Percentiles rank a stretch among this genome's conserved stretches.
phyloP scores from a whole-genome alignment of 2,113 vertebrate genomes.

The Notechis scutatus region DNA sequence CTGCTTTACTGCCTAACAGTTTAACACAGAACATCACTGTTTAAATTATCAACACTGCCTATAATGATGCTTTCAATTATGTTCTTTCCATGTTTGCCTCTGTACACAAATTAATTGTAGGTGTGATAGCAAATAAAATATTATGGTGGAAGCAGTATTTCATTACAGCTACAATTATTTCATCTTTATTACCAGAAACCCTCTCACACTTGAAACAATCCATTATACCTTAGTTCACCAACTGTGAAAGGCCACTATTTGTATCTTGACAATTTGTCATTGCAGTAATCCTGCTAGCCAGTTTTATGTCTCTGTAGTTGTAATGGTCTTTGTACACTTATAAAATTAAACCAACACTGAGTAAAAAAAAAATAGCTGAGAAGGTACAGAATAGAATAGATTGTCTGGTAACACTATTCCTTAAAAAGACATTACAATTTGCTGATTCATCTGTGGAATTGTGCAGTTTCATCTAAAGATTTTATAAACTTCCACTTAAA shows the following conservation, averaged over 20 bases:
- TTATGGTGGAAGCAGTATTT: conserved; percentile 19
- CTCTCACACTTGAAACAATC: conserved; percentile 17
- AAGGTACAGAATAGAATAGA: conserved; percentile 27
- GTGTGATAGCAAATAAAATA: conserved; percentile 37
- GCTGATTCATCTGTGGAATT: conserved; percentile 26
- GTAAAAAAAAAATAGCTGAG: conserved; percentile 19
- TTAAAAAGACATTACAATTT: not conserved
- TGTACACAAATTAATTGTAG: conserved; percentile 33
- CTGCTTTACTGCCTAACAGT: not conserved
- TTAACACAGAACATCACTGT: conserved; percentile 2
- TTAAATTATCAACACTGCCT: not conserved
- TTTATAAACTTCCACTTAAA: conserved; percentile 5
- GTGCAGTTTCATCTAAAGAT: conserved; percentile 39
- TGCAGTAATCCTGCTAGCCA: conserved; percentile 41
- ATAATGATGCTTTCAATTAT: conserved; percentile 26
- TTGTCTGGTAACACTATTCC: conserved; percentile 7
- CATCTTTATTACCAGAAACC: conserved; percentile 44
- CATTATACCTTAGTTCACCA: conserved; percentile 36
- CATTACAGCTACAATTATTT: conserved; percentile 32
- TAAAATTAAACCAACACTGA: conserved; percentile 43
- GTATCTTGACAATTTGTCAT: conserved; percentile 40
- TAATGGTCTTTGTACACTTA: conserved; percentile 34
- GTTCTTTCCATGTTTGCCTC: conserved; percentile 21
- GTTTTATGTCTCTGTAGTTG: conserved; percentile 46
- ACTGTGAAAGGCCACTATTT: conserved; percentile 44